Evolutionary conservation across 2,888 invertebrate genomes (phyloP), one percentile per base, ranked within the genome.

Genomic region (Archips crataeganus): DNA sequence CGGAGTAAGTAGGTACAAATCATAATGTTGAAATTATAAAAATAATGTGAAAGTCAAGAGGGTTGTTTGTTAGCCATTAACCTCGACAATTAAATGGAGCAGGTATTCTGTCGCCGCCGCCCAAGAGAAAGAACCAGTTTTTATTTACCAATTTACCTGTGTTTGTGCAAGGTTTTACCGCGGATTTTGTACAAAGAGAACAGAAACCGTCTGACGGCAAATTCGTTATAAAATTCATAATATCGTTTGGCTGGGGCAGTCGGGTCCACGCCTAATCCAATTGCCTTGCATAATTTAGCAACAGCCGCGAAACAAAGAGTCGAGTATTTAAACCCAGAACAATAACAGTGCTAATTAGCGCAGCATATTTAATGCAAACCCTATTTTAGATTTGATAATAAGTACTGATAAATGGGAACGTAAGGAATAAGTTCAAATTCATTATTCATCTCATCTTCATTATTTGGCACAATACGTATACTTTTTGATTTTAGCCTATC

Each of bases 251-350:
- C 5, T 11, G 42, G 39, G 54, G 42, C 36, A 10, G 32, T 15
- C 15, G 32, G 65, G 60, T 15, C 51, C 62, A 54, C 39, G 60
- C 64, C 63, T 76, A 75, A 84, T 82, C 78, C 60, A 78, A 83
- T 82, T 80, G 78, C 78, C 78, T 79, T 83, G 84, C 80, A 83
- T 81, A 82, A 84, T 82, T 77, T 72, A 77, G 57, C 49, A 32
- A 10, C 60, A 23, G 42, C 64, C 32, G 47, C 39, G 57, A 68
- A 62, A 47, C 36, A 54, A 45, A 63, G 57, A 49, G n/a, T 51
- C 13, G 39, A 66, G 63, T 63, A 60, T 60, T n/a, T 60, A 36
- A 23, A 45, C 23, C 62, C 23, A 70, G 13, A 64, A 59, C 13
- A 64, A 49, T 34, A 57, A 32, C 36, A 32, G 42, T 11, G 57